Conservation (phyloP, 2,888 invertebrate species). For the Agrenia bidenticulata region DNA sequence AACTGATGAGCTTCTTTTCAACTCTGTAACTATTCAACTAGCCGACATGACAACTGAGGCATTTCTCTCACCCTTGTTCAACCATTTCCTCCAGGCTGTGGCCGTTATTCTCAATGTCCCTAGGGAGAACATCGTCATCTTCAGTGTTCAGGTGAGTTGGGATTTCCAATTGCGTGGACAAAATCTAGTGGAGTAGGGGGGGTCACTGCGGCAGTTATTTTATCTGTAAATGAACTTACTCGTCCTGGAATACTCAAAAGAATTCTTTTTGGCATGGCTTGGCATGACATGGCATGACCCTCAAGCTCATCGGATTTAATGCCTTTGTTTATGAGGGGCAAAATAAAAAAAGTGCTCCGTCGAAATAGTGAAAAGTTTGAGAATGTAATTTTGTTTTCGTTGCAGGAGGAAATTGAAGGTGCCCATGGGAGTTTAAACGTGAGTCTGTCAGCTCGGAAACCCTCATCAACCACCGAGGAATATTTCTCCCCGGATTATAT, state of each 20-base stretch:
- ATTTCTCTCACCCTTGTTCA: conserved; percentile 82
- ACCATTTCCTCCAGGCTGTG: conserved; percentile 84
- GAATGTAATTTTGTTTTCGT: not conserved
- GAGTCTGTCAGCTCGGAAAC: conserved; percentile 83
- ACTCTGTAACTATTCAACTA: conserved; percentile 88
- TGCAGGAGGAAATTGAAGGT: conserved; percentile 83
- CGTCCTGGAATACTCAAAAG: no score
- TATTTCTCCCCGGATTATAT: conserved; percentile 80
- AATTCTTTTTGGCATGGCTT: no score
- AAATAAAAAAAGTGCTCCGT: no score
- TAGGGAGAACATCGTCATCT: conserved; percentile 86
- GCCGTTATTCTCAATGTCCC: conserved; percentile 91
- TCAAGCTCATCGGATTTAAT: no score
- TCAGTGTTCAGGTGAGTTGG: conserved; percentile 73
- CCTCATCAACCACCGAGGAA: conserved; percentile 75
- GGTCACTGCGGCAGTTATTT: no score
- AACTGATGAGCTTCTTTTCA: conserved; percentile 90
- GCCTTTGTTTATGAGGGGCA: no score
- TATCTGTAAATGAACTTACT: no score
- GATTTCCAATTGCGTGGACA: not conserved
- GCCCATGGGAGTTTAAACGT: conserved; percentile 85
- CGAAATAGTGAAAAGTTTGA: no score
- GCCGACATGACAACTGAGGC: conserved; percentile 91
- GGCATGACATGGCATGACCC: no score
- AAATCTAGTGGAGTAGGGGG: no score